A percentile compares a stretch with the other conserved stretches of the same genome.
Evolutionary conservation across 2,797 vertebrate genomes (phyloP).

Genomic region (Tolypeutes matacus): DNA sequence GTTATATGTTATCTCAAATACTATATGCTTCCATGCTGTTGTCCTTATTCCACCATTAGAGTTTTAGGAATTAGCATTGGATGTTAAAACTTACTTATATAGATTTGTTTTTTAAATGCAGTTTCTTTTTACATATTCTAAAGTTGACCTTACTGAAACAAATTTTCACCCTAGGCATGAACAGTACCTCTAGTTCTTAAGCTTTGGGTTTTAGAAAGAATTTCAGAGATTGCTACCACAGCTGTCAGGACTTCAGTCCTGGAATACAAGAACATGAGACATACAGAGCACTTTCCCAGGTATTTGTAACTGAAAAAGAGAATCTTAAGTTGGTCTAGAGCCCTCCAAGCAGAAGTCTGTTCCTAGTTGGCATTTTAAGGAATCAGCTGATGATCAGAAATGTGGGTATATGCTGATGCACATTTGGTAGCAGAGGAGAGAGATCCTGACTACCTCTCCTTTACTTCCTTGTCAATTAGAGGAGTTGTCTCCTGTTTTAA

Average conservation of each 20-base stretch:
- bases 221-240: neutral
- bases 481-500: neutral
- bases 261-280: neutral
- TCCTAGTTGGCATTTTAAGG: neutral
- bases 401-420: neutral
- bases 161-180: neutral
- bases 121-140: neutral
- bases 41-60: neutral
- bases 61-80: neutral
- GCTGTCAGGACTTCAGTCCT: neutral
- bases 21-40: neutral
- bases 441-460: neutral
- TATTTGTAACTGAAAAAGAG: neutral
- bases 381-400: neutral
- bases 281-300: neutral
- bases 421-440: neutral
- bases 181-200: neutral
- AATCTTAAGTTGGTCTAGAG: neutral
- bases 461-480: neutral
- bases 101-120: neutral
- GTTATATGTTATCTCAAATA: neutral
- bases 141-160: constrained; percentile 15
- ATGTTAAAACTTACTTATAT: neutral
- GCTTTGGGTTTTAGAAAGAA: neutral
- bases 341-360: neutral